A percentile compares a stretch with the other conserved stretches of the same genome.
These are phyloP conservation scores for Tipula confusa DNA, from an alignment of 2,888 invertebrate species.

Conservation along the genomic window DNA sequence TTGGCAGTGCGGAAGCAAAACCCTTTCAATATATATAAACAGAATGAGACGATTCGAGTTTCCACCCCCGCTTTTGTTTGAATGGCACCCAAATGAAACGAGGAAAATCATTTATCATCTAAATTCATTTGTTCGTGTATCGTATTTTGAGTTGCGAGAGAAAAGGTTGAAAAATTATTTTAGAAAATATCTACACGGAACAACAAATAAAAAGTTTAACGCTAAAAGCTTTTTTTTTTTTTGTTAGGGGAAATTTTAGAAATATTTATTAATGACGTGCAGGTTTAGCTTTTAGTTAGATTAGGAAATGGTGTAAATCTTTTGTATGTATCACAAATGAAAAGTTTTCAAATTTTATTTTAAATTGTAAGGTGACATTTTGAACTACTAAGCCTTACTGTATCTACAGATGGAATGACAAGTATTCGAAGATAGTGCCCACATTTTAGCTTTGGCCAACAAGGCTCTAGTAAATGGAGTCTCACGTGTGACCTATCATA, in stretches of 20 bases:
- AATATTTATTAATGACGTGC: background rate
- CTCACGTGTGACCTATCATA: no score
- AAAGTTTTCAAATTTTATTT: no score
- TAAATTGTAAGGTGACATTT: no score
- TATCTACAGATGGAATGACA: no score
- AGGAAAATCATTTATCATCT: constrained; percentile 16
- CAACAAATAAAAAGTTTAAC: background rate
- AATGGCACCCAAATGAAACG: background rate
- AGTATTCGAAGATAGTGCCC: no score
- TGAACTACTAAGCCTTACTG: no score
- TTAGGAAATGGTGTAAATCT: background rate
- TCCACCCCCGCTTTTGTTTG: background rate
- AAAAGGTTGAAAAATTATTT: background rate
- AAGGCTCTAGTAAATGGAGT: no score
- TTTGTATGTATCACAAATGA: background rate
- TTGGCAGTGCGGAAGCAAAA: background rate
- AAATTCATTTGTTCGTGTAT: background rate
- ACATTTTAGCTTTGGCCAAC: no score
- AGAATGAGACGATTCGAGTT: background rate
- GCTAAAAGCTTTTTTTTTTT: background rate
- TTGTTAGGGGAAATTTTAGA: background rate
- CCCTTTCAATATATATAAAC: background rate
- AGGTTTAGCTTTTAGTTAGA: background rate
- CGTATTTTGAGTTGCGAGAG: background rate
- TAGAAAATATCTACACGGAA: background rate